phyloP scores from a whole-genome alignment of 1,140 invertebrate species.

The Lutraria rhynchaena region DNA sequence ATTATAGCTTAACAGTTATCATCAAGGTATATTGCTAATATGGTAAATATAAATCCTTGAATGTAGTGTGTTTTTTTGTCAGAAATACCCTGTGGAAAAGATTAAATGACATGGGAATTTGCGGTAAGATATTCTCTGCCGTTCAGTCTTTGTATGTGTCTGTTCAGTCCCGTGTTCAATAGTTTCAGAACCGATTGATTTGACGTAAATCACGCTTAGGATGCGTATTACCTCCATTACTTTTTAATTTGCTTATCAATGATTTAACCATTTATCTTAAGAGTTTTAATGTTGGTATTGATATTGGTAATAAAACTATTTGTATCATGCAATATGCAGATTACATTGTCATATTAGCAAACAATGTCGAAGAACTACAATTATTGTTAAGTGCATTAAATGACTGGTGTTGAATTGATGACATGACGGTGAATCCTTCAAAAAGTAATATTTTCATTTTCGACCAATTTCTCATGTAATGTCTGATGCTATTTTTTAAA shows the following conservation, averaged over 20 bases:
- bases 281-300: slow-evolving; percentile 13
- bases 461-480: background rate
- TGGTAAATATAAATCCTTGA: too few species aligned
- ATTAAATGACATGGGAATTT: slow-evolving; percentile 2
- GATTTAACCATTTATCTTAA: slow-evolving; percentile 21
- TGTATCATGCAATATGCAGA: slow-evolving; percentile 51
- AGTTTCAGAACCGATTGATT: slow-evolving; percentile 32
- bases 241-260: slow-evolving; percentile 38
- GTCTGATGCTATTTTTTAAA: background rate
- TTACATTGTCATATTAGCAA: slow-evolving; percentile 29
- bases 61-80: too few species aligned
- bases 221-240: slow-evolving; percentile 2
- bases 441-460: slow-evolving; percentile 1
- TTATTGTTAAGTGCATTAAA: background rate
- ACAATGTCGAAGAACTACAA: background rate
- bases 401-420: slow-evolving; percentile 7
- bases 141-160: slow-evolving; percentile 7
- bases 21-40: too few species aligned
- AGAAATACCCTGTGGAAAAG: slow-evolving; percentile 6
- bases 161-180: slow-evolving; percentile 35
- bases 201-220: slow-evolving; percentile 19
- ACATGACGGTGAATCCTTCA: background rate
- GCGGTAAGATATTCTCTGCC: slow-evolving; percentile 2
- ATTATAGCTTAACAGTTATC: too few species aligned
- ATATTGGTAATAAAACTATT: slow-evolving; percentile 9